Percentiles rank a stretch among this genome's conserved stretches.
Evolutionary conservation across 2,797 vertebrate species (phyloP).

Genomic region (Serranus cabrilla): DNA sequence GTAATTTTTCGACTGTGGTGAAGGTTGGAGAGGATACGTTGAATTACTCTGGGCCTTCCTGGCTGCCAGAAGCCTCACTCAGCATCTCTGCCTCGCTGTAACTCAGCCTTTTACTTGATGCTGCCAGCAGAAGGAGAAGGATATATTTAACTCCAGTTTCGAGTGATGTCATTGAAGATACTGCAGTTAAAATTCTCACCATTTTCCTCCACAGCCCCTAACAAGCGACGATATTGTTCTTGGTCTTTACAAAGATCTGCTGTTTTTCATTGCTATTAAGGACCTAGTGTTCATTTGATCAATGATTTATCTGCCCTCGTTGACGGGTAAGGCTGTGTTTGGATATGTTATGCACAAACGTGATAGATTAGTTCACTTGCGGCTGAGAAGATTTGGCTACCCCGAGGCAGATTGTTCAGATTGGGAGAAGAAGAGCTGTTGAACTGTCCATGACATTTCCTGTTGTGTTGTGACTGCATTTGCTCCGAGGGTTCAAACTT

Average conservation of each 20-base stretch:
- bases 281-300: constrained; percentile 48
- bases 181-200: constrained; percentile 59
- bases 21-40: constrained; percentile 82
- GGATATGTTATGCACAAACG: constrained; percentile 53
- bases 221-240: constrained; percentile 56
- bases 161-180: constrained; percentile 77
- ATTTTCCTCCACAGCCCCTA: constrained; percentile 44
- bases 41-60: constrained; percentile 78
- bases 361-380: constrained; percentile 62
- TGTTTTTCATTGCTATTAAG: constrained; percentile 29
- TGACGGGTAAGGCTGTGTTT: constrained; percentile 56
- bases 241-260: constrained; percentile 42
- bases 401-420: constrained; percentile 56
- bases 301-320: constrained; percentile 50
- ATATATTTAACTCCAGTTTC: constrained; percentile 77
- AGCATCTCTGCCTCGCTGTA: constrained; percentile 80
- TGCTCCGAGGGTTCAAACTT: constrained; percentile 84
- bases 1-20: constrained; percentile 79
- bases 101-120: constrained; percentile 76
- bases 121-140: constrained; percentile 76
- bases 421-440: constrained; percentile 58
- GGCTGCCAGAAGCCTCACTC: constrained; percentile 83
- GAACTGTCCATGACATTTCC: constrained; percentile 82
- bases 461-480: constrained; percentile 79
- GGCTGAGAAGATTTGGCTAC: constrained; percentile 51